Percentiles rank a stretch among this genome's conserved stretches.
Evolutionary conservation across 2,797 vertebrate genomes (phyloP).

Genomic region (Manis pentadactyla): DNA sequence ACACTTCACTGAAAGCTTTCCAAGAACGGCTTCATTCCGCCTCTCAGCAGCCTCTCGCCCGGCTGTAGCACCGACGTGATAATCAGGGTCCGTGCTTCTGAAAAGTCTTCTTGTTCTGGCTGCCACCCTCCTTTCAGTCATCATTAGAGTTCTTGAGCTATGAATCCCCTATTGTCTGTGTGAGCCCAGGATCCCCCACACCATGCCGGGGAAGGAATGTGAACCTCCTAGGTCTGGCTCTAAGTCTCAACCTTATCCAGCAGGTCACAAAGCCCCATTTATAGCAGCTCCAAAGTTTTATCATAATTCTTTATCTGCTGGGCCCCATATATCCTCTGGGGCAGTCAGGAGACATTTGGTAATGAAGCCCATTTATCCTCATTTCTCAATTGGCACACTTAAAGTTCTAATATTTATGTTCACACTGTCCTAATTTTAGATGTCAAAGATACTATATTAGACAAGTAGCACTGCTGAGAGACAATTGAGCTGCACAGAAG

Average conservation of each 20-base stretch:
- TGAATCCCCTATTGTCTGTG: constrained; percentile 84
- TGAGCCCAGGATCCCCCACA: constrained; percentile 79
- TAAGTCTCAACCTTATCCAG: constrained; percentile 77
- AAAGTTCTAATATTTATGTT: constrained; percentile 65
- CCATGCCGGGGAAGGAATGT: constrained; percentile 82
- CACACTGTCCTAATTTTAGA: constrained; percentile 63
- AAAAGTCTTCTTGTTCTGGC: constrained; percentile 84
- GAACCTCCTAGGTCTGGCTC: constrained; percentile 78
- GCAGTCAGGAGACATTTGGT: constrained; percentile 71
- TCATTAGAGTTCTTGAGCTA: constrained; percentile 80
- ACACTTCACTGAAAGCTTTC: constrained; percentile 77
- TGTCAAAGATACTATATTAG: constrained; percentile 39
- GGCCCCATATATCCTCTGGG: constrained; percentile 66
- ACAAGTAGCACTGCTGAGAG: constrained; percentile 31
- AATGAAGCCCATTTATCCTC: constrained; percentile 80
- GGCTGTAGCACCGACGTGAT: constrained; percentile 72
- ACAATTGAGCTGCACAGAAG: neutral
- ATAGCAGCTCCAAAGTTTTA: constrained; percentile 75
- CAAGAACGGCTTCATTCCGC: constrained; percentile 70
- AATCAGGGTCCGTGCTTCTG: constrained; percentile 78
- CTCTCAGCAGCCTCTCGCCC: constrained; percentile 61
- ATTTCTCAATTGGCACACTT: constrained; percentile 71
- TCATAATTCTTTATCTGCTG: constrained; percentile 82
- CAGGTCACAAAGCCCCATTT: constrained; percentile 84
- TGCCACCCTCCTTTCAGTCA: constrained; percentile 80